phyloP scores from a whole-genome alignment of 1,140 invertebrate species.

The Wiebesia pumilae region DNA sequence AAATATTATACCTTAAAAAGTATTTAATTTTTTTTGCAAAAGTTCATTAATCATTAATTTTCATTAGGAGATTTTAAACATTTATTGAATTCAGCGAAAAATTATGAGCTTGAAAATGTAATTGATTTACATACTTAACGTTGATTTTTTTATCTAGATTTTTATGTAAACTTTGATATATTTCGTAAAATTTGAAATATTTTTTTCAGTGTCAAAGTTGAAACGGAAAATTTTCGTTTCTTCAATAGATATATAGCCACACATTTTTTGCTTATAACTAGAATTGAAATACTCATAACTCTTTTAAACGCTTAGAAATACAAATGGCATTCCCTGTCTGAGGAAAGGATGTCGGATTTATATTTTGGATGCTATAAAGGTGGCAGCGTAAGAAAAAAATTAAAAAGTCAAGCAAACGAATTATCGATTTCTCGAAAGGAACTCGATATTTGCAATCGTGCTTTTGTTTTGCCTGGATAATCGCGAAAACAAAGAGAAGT shows the following conservation, averaged over 20 bases:
- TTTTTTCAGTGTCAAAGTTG: conserved; percentile 39
- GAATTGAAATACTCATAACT: conserved; percentile 47
- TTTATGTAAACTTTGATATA: neutral
- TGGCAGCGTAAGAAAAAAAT: neutral
- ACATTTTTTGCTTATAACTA: conserved; percentile 27
- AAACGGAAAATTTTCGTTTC: neutral
- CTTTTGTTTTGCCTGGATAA: conserved; percentile 4
- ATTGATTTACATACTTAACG: neutral
- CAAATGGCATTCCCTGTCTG: neutral
- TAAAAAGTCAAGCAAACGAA: neutral
- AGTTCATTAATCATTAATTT: neutral
- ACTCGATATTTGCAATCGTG: conserved; percentile 4
- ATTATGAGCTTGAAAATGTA: neutral
- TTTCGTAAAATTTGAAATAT: neutral
- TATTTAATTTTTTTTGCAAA: neutral
- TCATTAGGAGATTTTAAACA: neutral
- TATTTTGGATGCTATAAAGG: neutral
- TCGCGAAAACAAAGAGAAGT: conserved; percentile 1
- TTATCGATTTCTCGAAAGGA: neutral
- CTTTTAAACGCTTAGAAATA: conserved; percentile 46
- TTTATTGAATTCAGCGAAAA: neutral
- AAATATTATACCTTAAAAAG: neutral
- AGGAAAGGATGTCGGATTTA: conserved; percentile 38
- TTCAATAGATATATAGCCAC: conserved; percentile 1
- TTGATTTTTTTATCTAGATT: neutral